Conservation (phyloP, 2,888 invertebrate species). For the Marasmarcha lunaedactyla region DNA sequence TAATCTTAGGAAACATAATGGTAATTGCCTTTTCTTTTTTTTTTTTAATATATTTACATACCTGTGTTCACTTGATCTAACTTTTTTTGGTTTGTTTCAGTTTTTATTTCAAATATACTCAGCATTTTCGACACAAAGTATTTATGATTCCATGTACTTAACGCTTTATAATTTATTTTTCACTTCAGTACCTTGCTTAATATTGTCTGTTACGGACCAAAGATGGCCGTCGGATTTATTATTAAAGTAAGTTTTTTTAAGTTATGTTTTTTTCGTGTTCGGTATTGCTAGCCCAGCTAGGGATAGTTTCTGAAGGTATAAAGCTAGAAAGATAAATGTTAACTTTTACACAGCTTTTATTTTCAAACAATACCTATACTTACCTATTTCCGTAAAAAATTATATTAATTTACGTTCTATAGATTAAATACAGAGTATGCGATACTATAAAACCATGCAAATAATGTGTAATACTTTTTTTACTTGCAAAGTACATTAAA, state of each 20-base stretch:
- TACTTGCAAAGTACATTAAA: too few relatives aligned
- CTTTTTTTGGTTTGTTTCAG: slow-evolving; percentile 27
- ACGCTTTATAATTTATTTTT: slow-evolving; percentile 83
- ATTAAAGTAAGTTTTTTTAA: slow-evolving; percentile 42
- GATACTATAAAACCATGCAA: too few relatives aligned
- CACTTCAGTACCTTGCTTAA: slow-evolving; percentile 79
- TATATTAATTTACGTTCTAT: too few relatives aligned
- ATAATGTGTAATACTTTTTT: too few relatives aligned
- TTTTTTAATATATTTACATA: neutral
- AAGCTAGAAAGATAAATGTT: too few relatives aligned
- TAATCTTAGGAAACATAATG: slow-evolving; percentile 77
- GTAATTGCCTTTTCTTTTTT: slow-evolving; percentile 23
- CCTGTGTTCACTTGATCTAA: neutral
- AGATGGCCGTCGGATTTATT: slow-evolving; percentile 68
- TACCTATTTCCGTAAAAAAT: too few relatives aligned
- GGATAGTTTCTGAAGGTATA: neutral
- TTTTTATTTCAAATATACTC: slow-evolving; percentile 67
- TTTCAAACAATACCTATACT: too few relatives aligned
- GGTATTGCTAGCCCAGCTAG: neutral
- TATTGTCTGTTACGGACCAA: slow-evolving; percentile 82
- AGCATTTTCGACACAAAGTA: slow-evolving; percentile 72
- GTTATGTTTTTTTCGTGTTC: neutral
- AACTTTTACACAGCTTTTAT: too few relatives aligned
- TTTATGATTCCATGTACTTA: slow-evolving; percentile 81
- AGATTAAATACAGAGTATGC: too few relatives aligned